Evolutionary conservation across 1,140 invertebrate genomes (phyloP).

Genomic region (Drosophila pandora): DNA sequence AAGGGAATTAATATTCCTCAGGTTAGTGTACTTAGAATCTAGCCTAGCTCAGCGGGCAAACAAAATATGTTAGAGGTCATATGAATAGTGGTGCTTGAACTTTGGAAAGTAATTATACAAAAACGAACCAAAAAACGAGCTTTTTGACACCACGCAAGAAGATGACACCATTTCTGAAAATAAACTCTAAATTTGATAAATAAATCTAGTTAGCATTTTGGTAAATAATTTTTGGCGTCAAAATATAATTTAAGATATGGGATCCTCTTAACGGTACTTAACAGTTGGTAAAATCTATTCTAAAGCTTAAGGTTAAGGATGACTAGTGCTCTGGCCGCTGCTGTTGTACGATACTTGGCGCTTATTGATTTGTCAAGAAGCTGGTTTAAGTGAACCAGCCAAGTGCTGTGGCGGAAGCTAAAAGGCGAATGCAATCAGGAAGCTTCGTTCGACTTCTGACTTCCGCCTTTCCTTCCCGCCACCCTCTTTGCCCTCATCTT

Average conservation of each 20-base stretch:
- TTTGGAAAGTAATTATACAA: no score
- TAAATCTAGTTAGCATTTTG: no score
- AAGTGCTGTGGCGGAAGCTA: conserved; percentile 53
- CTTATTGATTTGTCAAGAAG: conserved; percentile 77
- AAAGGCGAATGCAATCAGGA: conserved; percentile 59
- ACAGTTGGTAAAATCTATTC: background rate
- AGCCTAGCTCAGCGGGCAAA: conserved; percentile 27
- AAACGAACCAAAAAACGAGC: no score
- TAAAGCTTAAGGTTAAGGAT: background rate
- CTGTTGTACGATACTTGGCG: conserved; percentile 32
- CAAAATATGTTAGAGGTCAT: conserved; percentile 19
- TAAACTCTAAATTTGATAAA: no score
- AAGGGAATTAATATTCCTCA: conserved; percentile 52
- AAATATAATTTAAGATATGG: background rate
- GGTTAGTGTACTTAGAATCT: conserved; percentile 51
- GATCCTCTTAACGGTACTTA: background rate
- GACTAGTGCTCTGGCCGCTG: background rate
- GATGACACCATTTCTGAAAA: background rate
- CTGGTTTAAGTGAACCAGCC: conserved; percentile 25
- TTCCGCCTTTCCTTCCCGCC: conserved; percentile 66
- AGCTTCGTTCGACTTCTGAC: conserved; percentile 28
- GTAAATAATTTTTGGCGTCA: background rate
- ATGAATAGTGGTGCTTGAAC: conserved; percentile 21
- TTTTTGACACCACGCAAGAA: conserved; percentile 5
- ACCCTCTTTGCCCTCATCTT: background rate